Evolutionary conservation across 2,113 vertebrate species (phyloP).

Genomic region (Dicaeum eximium): DNA sequence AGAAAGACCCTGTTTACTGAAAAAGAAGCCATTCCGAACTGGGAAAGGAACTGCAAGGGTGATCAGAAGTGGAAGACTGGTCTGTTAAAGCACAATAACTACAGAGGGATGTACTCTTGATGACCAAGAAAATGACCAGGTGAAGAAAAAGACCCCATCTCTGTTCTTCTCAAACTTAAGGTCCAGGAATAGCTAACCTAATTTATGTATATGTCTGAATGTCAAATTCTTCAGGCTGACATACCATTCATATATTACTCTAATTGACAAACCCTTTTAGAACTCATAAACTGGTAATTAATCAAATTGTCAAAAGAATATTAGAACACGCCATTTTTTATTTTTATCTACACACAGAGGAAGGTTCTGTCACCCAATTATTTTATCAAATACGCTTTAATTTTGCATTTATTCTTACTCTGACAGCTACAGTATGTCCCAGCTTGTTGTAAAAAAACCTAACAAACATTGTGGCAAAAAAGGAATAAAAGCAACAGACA

Average conservation of each 20-base stretch:
- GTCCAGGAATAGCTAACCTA: neutral
- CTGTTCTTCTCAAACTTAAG: neutral
- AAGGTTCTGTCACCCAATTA: neutral
- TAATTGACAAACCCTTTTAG: neutral
- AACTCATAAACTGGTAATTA: neutral
- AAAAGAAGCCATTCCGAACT: neutral
- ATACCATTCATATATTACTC: neutral
- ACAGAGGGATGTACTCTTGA: constrained; percentile 4
- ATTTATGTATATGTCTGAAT: neutral
- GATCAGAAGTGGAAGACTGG: constrained; percentile 15
- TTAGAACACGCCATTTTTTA: neutral
- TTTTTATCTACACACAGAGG: neutral
- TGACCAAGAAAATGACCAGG: neutral
- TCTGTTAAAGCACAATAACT: neutral
- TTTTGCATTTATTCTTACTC: neutral
- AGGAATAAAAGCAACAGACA: neutral
- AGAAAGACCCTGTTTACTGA: neutral
- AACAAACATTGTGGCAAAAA: neutral
- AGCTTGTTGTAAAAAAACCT: neutral
- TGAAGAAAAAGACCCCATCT: neutral
- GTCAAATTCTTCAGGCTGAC: neutral
- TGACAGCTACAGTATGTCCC: neutral
- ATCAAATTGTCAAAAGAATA: neutral
- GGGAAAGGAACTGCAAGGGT: constrained; percentile 22
- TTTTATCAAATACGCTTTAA: neutral